These are phyloP conservation scores for Tetraodon nigroviridis DNA, from an alignment of 2,113 vertebrate genomes.

Conservation along the genomic window DNA sequence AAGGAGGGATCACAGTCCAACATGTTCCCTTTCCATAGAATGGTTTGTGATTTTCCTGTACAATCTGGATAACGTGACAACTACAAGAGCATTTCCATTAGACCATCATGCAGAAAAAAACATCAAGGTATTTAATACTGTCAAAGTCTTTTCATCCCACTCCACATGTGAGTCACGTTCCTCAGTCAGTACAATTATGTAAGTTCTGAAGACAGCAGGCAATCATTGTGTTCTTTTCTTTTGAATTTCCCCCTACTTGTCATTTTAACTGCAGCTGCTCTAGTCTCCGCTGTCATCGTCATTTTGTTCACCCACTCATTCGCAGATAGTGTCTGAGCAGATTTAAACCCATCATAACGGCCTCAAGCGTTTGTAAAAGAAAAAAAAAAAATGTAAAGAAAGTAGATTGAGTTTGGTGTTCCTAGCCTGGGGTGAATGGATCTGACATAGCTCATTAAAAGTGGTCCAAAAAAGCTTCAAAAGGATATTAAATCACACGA, in stretches of 20 bases:
- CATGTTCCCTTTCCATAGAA: no score
- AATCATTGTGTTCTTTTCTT: constrained; percentile 39
- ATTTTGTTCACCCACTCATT: constrained; percentile 16
- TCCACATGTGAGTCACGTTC: constrained; percentile 26
- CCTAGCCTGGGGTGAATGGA: background rate
- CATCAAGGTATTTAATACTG: background rate
- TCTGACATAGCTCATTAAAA: constrained; percentile 8
- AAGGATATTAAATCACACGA: constrained; percentile 10
- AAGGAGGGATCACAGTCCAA: no score
- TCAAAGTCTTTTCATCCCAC: constrained; percentile 21
- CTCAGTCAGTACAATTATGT: constrained; percentile 38
- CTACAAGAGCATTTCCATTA: background rate
- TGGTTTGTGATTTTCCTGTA: no score
- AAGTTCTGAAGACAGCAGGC: constrained; percentile 44
- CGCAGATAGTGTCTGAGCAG: constrained; percentile 11
- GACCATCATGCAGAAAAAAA: background rate
- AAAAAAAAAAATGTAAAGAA: background rate
- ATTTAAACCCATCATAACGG: constrained; percentile 18
- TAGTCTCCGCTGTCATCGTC: constrained; percentile 32
- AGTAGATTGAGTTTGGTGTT: constrained; percentile 10
- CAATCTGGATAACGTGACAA: no score
- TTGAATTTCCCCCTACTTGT: constrained; percentile 30
- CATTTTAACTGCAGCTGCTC: constrained; percentile 33
- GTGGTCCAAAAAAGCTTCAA: constrained; percentile 13
- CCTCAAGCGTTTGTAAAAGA: constrained; percentile 1